These are phyloP conservation scores for Calliopum simillimum DNA, from an alignment of 2,888 invertebrate species.

Conservation along the genomic window DNA sequence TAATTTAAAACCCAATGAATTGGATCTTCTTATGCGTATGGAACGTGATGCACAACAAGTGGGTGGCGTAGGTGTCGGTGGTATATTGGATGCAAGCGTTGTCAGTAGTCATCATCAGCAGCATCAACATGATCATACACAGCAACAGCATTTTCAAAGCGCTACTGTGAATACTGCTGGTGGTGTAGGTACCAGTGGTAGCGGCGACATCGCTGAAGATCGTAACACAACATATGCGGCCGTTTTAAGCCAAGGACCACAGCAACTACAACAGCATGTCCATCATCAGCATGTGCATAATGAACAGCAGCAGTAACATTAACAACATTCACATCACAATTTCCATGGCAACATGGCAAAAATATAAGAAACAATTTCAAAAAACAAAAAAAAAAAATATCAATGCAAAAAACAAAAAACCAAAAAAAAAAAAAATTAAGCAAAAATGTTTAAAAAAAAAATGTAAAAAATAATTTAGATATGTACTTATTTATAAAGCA, in stretches of 20 bases:
- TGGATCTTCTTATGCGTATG: constrained; percentile 57
- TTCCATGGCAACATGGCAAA: constrained; percentile 41
- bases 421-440: constrained; percentile 32
- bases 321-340: constrained; percentile 46
- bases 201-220: constrained; percentile 39
- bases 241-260: constrained; percentile 66
- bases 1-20: constrained; percentile 55
- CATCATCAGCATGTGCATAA: constrained; percentile 28
- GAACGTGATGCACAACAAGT: constrained; percentile 43
- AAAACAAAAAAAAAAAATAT: constrained; percentile 32
- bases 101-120: constrained; percentile 44
- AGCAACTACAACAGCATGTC: constrained; percentile 45
- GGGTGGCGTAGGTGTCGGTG: constrained; percentile 37
- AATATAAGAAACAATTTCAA: constrained; percentile 48
- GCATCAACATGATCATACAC: constrained; percentile 37
- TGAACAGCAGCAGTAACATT: constrained; percentile 19
- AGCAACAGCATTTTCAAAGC: constrained; percentile 34
- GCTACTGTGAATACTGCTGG: constrained; percentile 28
- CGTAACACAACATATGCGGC: constrained; percentile 67
- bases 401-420: constrained; percentile 27
- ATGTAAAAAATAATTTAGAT: constrained; percentile 15
- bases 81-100: constrained; percentile 25
- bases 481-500: constrained; percentile 32
- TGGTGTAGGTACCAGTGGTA: constrained; percentile 47
- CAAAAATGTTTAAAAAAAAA: constrained; percentile 24